phyloP scores from a whole-genome alignment of 2,113 vertebrate genomes.

The Cepphus grylle region DNA sequence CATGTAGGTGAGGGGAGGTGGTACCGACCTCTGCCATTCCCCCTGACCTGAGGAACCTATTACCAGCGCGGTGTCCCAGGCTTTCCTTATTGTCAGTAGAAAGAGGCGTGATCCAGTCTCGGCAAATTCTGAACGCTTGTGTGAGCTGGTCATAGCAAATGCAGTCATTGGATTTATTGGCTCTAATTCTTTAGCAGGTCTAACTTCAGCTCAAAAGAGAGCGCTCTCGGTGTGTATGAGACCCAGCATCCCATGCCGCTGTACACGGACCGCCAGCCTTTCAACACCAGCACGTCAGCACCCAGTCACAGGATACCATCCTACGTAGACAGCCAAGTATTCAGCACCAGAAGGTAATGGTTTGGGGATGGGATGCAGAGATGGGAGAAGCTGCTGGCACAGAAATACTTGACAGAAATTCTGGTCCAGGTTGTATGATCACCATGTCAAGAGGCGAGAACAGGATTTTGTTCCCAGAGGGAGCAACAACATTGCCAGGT shows the following conservation, averaged over 20 bases:
- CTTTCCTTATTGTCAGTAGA: background rate
- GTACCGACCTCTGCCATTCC: background rate
- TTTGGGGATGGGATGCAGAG: background rate
- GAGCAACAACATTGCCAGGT: background rate
- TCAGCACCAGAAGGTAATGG: constrained; percentile 17
- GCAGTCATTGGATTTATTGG: background rate
- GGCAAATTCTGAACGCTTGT: fast-evolving
- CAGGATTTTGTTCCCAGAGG: background rate
- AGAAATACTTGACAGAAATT: background rate
- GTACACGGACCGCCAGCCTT: background rate
- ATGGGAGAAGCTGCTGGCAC: background rate
- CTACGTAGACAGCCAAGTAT: background rate
- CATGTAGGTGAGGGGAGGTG: background rate
- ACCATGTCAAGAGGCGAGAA: background rate
- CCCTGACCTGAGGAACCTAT: no score
- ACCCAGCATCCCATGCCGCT: background rate
- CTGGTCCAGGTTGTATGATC: background rate
- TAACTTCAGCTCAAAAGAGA: background rate
- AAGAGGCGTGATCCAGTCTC: background rate
- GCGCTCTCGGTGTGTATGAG: background rate
- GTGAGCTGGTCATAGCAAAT: background rate
- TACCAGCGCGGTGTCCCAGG: background rate
- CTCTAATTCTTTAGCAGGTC: background rate
- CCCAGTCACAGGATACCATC: constrained; percentile 42
- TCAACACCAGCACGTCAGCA: background rate